phyloP scores from a whole-genome alignment of 2,888 invertebrate species.

The Entomobrya multifasciata region DNA sequence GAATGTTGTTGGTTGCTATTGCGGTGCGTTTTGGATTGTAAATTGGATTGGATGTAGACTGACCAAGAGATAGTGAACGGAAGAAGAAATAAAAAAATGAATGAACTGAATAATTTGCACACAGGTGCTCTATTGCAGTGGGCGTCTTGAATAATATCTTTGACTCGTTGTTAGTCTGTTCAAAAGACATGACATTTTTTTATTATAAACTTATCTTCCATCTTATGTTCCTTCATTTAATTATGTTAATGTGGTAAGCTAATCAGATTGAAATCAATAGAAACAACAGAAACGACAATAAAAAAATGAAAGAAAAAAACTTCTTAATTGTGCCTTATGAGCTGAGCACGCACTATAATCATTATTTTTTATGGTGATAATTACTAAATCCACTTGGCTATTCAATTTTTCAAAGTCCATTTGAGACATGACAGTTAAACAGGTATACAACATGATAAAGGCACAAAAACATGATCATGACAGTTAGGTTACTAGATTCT shows the following conservation, averaged over 20 bases:
- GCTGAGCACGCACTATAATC: no score
- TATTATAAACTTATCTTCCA: not conserved
- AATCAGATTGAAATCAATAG: conserved; percentile 36
- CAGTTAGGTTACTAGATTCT: no score
- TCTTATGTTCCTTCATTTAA: not conserved
- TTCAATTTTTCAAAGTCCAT: not conserved
- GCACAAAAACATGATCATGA: not conserved
- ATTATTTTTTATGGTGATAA: conserved; percentile 10
- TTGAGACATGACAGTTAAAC: conserved; percentile 13
- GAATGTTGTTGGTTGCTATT: conserved; percentile 12
- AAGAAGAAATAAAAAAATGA: not conserved
- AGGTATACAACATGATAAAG: no score
- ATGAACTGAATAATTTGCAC: conserved; percentile 5
- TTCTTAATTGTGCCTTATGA: no score
- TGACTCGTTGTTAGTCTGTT: not conserved
- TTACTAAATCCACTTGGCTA: conserved; percentile 5
- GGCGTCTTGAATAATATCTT: conserved; percentile 53
- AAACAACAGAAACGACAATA: not conserved
- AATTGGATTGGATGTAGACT: no score
- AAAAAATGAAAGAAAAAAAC: no score
- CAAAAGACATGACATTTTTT: no score
- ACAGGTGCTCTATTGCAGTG: conserved; percentile 29
- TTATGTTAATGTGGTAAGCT: conserved; percentile 31
- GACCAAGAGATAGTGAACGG: not conserved
- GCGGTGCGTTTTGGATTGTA: not conserved